Evolutionary conservation across 2,888 invertebrate genomes (phyloP), one percentile per base, ranked within the genome.

Genomic region (Mesoligia furuncula): DNA sequence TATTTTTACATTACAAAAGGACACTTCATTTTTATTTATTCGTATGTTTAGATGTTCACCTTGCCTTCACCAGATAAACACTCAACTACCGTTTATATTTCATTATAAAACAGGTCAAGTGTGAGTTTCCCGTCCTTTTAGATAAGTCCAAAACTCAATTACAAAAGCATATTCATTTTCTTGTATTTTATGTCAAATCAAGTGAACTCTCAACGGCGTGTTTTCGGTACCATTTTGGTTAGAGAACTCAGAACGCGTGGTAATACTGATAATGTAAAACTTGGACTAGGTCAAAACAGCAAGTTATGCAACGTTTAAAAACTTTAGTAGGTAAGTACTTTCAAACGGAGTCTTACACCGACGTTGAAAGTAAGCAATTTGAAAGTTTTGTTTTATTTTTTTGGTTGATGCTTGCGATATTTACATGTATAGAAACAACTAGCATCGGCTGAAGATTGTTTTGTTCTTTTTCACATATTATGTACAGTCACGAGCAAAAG

Each of bases 281-380:
- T 61, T 45, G 48, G 11, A 42, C 48, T 75, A 42, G 82, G 48
- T 82, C 82, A 69, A 51, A 59, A 42, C 20, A 62, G 6, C 51
- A 24, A 76, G 82, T 77, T 76, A 64, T 45, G 83, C n/a, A 76
- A 75, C 42, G 15, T 64, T n/a, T n/a, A n/a, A n/a, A n/a, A n/a
- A n/a, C n/a, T n/a, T n/a, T n/a, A n/a, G n/a, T n/a, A 45, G 15
- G 20, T 57, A n/a, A n/a, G n/a, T 68, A 59, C 48, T 59, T 68
- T 81, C 67, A 68, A 74, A 36, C 5, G 27, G 42, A 48, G 31
- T 42, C 24, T 51, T 51, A n/a, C 27, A 15, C n/a, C 24, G 17
- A 59, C 11, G 17, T 67, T 31, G 48, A 77, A 65, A 65, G 39
- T 48, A 48, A 39, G 11, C 24, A 45, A 27, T 54, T 36, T 0